Base-by-base conservation (phyloP, 1,140 invertebrate genomes). In the Apis cerana region DNA sequence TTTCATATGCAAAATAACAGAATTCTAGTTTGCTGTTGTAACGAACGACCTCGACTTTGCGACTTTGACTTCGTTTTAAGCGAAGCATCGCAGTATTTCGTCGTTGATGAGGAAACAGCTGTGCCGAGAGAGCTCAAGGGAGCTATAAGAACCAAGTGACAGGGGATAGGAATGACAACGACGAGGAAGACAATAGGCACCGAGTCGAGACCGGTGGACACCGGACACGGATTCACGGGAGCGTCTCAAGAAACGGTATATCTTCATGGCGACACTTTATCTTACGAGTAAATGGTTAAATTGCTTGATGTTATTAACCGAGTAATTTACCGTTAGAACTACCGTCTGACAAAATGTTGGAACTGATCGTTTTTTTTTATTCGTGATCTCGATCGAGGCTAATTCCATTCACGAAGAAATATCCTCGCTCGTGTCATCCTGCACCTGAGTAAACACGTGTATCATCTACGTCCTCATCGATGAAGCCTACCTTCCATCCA, bases 141-240 rank as follows among this genome's bases (percentile, higher is more conserved):
- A 75, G 78, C 61, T 54, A 80, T 70, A 80, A 77, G 76, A 69
- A 87, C 52, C 59, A 88, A 59, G 64, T 74, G 77, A 85, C 87
- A 83, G 62, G 43, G 77, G 67, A 81, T 77, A 50, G 72, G 77
- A 88, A 78, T 69, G 87, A 88, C 76, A 80, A 84, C 69, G 54
- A 76, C 67, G 67, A 77, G 64, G 64, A 79, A 89, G 82, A 92
- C 88, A 89, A 91, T 88, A 85, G 84, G 58, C 83, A 87, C 72
- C 88, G 78, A 76, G 78, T 86, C 89, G 89, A 90, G 72, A 91
- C 88, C 82, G 67, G 75, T 70, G 62, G 82, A 89, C 82, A 91
- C 89, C 88, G 88, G 90, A 91, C 89, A 90, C 85, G 88, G 78
- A 75, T 56, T 87, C 88, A 86, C 83, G 84, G 78, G 67, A 91